phyloP scores from a whole-genome alignment of 2,113 vertebrate genomes.

The Accipiter virgatus region DNA sequence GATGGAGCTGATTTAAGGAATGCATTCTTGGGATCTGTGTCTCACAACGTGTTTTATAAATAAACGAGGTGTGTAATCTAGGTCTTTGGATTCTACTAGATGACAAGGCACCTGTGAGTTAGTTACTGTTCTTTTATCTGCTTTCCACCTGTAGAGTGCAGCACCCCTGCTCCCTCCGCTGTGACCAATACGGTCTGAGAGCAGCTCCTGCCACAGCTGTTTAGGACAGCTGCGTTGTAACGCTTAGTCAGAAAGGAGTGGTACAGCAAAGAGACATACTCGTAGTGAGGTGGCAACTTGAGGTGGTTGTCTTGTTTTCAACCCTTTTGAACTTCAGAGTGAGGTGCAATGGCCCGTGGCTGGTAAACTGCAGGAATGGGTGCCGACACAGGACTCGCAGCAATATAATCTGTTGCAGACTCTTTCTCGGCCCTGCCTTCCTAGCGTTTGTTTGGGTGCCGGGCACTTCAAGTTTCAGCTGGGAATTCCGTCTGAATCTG shows the following conservation, averaged over 20 bases:
- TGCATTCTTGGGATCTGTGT: not conserved
- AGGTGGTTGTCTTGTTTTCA: not conserved
- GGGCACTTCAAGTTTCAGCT: not conserved
- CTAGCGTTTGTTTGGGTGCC: not conserved
- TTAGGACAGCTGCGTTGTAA: not conserved
- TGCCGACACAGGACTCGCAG: not conserved
- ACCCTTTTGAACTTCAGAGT: not conserved
- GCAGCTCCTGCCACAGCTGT: not conserved
- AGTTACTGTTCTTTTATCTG: not conserved
- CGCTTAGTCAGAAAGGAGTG: not conserved
- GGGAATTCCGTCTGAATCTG: not conserved
- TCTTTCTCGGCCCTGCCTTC: not conserved
- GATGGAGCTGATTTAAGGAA: not conserved
- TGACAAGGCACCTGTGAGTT: not conserved
- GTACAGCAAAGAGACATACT: not conserved
- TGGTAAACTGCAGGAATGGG: not conserved
- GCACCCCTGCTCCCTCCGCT: not conserved
- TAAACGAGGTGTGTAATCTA: not conserved
- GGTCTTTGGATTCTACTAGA: not conserved
- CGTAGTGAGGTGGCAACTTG: not conserved
- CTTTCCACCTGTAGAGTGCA: not conserved
- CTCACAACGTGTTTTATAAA: not conserved
- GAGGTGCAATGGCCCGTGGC: not conserved
- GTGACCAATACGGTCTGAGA: not conserved
- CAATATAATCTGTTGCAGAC: accelerated